Evolutionary conservation across 2,797 vertebrate genomes (phyloP).

Genomic region (Amphiprion clarkii): DNA sequence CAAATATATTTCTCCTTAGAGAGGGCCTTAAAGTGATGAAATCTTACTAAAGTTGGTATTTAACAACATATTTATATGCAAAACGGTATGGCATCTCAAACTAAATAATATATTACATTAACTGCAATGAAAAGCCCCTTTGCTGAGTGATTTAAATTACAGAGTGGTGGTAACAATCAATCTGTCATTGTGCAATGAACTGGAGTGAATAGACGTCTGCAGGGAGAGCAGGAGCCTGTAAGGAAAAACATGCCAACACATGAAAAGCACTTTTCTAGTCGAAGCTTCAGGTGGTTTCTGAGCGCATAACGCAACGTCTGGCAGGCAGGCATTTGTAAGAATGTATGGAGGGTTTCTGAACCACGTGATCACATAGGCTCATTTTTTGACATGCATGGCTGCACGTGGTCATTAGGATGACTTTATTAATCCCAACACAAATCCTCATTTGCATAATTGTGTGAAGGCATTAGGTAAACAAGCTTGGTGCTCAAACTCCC

Average conservation of each 20-base stretch:
- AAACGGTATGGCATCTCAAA: not conserved
- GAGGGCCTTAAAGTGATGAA: no score
- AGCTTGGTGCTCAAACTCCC: not conserved
- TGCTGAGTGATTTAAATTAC: conserved; percentile 15
- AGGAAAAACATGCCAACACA: conserved; percentile 39
- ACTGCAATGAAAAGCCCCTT: conserved; percentile 11
- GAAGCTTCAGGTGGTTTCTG: conserved; percentile 35
- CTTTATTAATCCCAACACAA: not conserved
- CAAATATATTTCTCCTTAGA: no score
- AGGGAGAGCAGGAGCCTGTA: conserved; percentile 2
- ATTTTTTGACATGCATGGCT: not conserved
- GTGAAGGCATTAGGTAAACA: not conserved
- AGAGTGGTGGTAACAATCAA: not conserved
- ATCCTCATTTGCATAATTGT: not conserved
- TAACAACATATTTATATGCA: not conserved
- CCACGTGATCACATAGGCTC: not conserved
- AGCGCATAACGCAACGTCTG: conserved; percentile 7
- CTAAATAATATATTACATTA: not conserved
- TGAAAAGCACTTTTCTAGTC: conserved; percentile 32
- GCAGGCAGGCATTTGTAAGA: conserved; percentile 15
- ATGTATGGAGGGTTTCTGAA: conserved; percentile 9
- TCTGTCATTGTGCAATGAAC: conserved; percentile 14
- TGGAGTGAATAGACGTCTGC: conserved; percentile 6
- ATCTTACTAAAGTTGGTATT: no score
- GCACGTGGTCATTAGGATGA: not conserved